Evolutionary conservation across 2,113 vertebrate species (phyloP).

Genomic region (Megaleporinus macrocephalus): DNA sequence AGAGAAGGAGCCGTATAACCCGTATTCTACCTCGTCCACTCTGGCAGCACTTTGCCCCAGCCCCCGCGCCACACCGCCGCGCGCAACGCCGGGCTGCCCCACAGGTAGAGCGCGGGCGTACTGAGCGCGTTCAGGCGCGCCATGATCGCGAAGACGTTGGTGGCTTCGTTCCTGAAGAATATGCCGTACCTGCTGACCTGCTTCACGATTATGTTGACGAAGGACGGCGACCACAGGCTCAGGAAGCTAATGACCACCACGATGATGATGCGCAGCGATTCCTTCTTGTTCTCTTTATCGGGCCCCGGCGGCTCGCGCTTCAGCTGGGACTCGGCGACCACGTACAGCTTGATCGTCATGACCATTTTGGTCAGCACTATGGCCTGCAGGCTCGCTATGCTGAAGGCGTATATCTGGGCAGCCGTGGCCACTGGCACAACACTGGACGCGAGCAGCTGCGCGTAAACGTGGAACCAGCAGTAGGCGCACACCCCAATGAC

Average conservation of each 20-base stretch:
- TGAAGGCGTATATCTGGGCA: conserved; percentile 72
- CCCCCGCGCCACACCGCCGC: conserved; percentile 61
- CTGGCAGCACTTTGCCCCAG: conserved; percentile 58
- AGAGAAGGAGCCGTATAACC: too few species aligned
- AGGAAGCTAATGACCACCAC: conserved; percentile 75
- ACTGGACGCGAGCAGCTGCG: conserved; percentile 66
- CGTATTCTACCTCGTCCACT: not conserved
- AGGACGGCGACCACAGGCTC: conserved; percentile 73
- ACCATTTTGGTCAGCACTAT: conserved; percentile 70
- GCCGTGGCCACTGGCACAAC: conserved; percentile 67
- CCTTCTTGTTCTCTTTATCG: conserved; percentile 69
- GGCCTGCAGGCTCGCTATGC: conserved; percentile 68
- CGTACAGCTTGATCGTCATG: conserved; percentile 75
- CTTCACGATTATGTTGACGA: conserved; percentile 73
- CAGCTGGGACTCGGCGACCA: conserved; percentile 70
- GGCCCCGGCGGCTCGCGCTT: conserved; percentile 66
- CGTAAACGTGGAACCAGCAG: conserved; percentile 74
- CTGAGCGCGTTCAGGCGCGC: conserved; percentile 71
- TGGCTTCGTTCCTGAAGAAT: conserved; percentile 73
- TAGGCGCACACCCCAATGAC: conserved; percentile 65
- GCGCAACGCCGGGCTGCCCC: conserved; percentile 75
- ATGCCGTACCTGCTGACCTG: conserved; percentile 66
- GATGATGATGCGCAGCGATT: conserved; percentile 76
- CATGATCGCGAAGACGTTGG: conserved; percentile 73
- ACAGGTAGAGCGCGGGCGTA: conserved; percentile 72